Percentiles rank a stretch among this genome's conserved stretches.
These are phyloP conservation scores for Plectrocnemia conspersa DNA, from an alignment of 1,140 invertebrate genomes.

Conservation along the genomic window DNA sequence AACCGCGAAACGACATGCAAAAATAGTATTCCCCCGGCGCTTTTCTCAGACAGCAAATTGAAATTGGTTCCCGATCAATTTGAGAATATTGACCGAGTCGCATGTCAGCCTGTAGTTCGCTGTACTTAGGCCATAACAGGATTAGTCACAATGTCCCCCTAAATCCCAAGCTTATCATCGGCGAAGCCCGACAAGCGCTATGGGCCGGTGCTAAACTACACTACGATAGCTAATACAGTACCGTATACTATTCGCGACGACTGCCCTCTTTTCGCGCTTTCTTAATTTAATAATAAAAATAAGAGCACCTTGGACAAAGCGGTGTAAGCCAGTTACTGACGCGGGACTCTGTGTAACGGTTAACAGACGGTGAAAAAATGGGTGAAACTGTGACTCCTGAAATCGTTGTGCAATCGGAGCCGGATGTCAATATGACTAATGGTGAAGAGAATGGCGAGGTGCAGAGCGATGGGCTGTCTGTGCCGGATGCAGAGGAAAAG, in stretches of 20 bases:
- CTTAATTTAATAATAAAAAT: conserved; percentile 53
- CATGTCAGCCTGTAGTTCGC: background rate
- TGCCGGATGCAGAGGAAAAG: conserved; percentile 37
- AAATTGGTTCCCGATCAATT: no score
- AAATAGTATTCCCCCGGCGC: no score
- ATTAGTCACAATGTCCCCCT: conserved; percentile 31
- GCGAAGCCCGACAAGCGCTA: conserved; percentile 21
- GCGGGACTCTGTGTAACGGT: conserved; percentile 31
- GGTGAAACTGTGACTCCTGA: conserved; percentile 40
- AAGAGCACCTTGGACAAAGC: conserved; percentile 21
- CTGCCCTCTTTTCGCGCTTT: conserved; percentile 12
- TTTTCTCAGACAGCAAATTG: no score
- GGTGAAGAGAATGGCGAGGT: conserved; percentile 36
- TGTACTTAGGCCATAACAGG: conserved; percentile 27
- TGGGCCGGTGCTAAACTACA: background rate
- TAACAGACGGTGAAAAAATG: conserved; percentile 33
- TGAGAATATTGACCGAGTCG: background rate
- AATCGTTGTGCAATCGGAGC: conserved; percentile 42
- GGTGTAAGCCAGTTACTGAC: conserved; percentile 41
- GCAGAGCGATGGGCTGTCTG: conserved; percentile 33
- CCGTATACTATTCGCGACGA: background rate
- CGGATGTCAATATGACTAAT: conserved; percentile 36
- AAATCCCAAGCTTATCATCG: conserved; percentile 31
- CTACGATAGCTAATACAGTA: background rate
- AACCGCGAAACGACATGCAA: no score